These are phyloP conservation scores for Seira sanloemensis DNA, from an alignment of 2,888 invertebrate genomes.

Conservation along the genomic window DNA sequence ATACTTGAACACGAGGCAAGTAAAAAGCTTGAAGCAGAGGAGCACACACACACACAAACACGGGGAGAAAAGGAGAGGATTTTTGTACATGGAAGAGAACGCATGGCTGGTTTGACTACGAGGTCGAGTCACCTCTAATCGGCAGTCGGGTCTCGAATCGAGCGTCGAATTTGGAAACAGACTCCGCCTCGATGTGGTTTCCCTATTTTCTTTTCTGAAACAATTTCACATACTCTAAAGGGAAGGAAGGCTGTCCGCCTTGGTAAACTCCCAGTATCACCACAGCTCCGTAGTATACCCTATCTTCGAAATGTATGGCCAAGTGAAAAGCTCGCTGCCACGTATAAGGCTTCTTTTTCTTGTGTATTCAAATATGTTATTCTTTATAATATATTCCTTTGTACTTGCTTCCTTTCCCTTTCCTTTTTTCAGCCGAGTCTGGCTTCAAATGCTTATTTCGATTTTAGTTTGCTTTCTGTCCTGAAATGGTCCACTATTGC, in stretches of 20 bases:
- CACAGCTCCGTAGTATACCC: constrained; percentile 53
- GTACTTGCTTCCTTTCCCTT: constrained; percentile 15
- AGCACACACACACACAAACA: background rate
- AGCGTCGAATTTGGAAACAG: constrained; percentile 70
- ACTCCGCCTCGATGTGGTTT: constrained; percentile 69
- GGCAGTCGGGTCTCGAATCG: constrained; percentile 72
- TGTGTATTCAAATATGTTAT: too few relatives aligned
- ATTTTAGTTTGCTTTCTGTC: too few relatives aligned
- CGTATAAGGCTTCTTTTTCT: too few relatives aligned
- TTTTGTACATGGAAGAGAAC: constrained; percentile 44
- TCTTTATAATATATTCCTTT: background rate
- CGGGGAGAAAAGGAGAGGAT: constrained; percentile 28
- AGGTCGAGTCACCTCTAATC: constrained; percentile 73
- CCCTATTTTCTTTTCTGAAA: constrained; percentile 61
- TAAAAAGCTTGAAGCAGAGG: constrained; percentile 7
- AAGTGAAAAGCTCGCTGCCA: too few relatives aligned
- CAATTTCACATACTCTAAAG: constrained; percentile 67
- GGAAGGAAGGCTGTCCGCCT: constrained; percentile 68
- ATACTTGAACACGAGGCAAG: background rate
- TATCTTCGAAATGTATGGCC: constrained; percentile 53
- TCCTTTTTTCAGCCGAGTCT: constrained; percentile 17
- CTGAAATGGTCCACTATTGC: too few relatives aligned
- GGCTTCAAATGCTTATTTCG: too few relatives aligned
- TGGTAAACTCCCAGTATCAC: constrained; percentile 68
- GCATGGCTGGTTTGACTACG: constrained; percentile 71